Percentiles rank a stretch among this genome's conserved stretches.
phyloP scores from a whole-genome alignment of 2,888 invertebrate genomes.

The Hofmannophila pseudospretella region DNA sequence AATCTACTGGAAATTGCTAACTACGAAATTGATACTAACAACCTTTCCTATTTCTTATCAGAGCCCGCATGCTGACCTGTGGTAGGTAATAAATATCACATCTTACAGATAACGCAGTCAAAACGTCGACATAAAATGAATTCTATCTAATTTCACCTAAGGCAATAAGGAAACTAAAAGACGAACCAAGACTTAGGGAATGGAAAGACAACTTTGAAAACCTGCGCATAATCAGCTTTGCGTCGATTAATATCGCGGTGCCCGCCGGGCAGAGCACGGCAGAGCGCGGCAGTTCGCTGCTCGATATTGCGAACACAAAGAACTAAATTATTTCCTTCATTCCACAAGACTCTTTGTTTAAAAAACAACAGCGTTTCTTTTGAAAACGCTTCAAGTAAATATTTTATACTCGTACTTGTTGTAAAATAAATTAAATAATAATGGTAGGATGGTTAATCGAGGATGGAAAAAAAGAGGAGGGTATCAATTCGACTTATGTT shows the following conservation, averaged over 20 bases:
- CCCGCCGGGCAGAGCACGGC: conserved; percentile 40
- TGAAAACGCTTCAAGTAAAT: conserved; percentile 16
- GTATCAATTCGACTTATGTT: too few species aligned
- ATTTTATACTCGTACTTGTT: conserved; percentile 1
- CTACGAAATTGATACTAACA: too few species aligned
- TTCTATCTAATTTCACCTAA: too few species aligned
- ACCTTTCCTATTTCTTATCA: too few species aligned
- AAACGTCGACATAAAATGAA: too few species aligned
- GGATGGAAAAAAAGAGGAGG: too few species aligned
- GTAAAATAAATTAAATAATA: too few species aligned
- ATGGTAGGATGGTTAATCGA: too few species aligned
- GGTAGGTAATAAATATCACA: too few species aligned
- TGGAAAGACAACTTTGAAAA: conserved; percentile 48
- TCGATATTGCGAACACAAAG: conserved; percentile 67
- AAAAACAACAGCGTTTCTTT: conserved; percentile 41
- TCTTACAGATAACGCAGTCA: too few species aligned
- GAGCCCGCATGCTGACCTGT: too few species aligned
- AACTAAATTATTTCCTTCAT: conserved; percentile 70
- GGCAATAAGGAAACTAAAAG: conserved; percentile 2
- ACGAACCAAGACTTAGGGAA: conserved; percentile 29
- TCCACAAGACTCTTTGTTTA: conserved; percentile 60
- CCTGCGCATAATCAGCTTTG: conserved; percentile 70
- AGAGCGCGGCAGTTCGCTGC: conserved; percentile 25
- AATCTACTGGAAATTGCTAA: too few species aligned
- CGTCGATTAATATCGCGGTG: conserved; percentile 68